Percentiles rank a stretch among this genome's conserved stretches.
phyloP scores from a whole-genome alignment of 2,888 invertebrate genomes.

The Chalcosyrphus nemorum region DNA sequence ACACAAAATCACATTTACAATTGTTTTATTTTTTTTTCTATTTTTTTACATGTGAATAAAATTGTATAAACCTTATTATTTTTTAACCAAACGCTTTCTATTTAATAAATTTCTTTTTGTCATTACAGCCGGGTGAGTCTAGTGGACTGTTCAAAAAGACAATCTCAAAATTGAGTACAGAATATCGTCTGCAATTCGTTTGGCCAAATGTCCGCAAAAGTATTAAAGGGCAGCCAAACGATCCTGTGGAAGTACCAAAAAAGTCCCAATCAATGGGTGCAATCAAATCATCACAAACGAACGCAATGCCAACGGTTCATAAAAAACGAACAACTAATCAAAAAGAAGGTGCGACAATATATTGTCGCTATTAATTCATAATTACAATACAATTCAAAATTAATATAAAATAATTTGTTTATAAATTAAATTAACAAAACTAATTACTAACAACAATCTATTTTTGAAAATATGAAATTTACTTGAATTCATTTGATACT shows the following conservation, averaged over 20 bases:
- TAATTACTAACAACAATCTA: constrained; percentile 1
- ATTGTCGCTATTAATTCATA: constrained; percentile 80
- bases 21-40: background rate
- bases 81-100: background rate
- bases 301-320: constrained; percentile 84
- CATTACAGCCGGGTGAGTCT: constrained; percentile 84
- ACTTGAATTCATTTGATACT: constrained; percentile 15
- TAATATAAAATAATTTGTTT: constrained; percentile 22
- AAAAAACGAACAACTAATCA: constrained; percentile 85
- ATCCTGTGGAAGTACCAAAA: constrained; percentile 85
- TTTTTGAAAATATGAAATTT: constrained; percentile 13
- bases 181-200: constrained; percentile 94
- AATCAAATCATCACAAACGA: constrained; percentile 85
- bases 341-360: constrained; percentile 83
- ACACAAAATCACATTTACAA: background rate
- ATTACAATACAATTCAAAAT: constrained; percentile 35
- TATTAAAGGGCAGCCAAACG: constrained; percentile 83
- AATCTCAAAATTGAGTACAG: constrained; percentile 90
- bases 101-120: constrained; percentile 39
- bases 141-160: constrained; percentile 88
- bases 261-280: constrained; percentile 95
- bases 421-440: constrained; percentile 2
- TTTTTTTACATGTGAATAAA: background rate
- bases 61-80: background rate
- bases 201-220: constrained; percentile 87